Evolutionary conservation across 2,113 vertebrate species (phyloP), one percentile per base, ranked within the genome.

Genomic region (Cololabis saira): DNA sequence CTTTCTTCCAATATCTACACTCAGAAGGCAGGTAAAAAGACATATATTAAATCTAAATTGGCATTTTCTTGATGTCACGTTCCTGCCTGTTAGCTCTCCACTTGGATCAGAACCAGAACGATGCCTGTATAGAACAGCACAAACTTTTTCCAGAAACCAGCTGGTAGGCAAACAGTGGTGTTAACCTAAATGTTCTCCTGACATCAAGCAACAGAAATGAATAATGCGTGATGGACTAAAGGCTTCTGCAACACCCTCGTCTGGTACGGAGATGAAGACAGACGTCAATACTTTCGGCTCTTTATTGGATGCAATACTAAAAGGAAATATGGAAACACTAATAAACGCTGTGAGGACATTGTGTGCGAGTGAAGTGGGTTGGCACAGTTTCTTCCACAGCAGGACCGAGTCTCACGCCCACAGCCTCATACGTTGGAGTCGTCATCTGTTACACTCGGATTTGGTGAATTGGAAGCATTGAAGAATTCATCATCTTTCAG

Each of bases 401-500:
- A 81, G 78, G 77, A 84, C 57, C 72, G 47, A 79, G 67, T 72
- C 63, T 78, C 76, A 50, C 12, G 63, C 59, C 19, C 14, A 16
- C 43, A 13, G 66, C 12, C 85, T 98, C 94, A 98, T 76, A 96
- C 93, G 0, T 93, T 96, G 12, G 95, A 97, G 74, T 99, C 96
- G 40, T 98, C 96, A 1, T 99, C 96, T 15, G 95, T 97, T 30
- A 97, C 91, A 54, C 95, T 97, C 91, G 92, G 87, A 70, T 95
- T 96, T 0, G 95, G 96, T 3, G 95, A 98, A 58, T 94, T 88
- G 0, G 94, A 92, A 65, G 93, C 97, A 77, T 94, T 96, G 78
- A 99, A 99, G 92, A 99, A 93, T 65, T 97, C 96, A 0, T 99
- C 98, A 47, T 99, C 97, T 83, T 99, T 98, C 49, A 99, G 69